Conservation (phyloP, 2,797 vertebrate species). For the Hippopotamyrus pictus region DNA sequence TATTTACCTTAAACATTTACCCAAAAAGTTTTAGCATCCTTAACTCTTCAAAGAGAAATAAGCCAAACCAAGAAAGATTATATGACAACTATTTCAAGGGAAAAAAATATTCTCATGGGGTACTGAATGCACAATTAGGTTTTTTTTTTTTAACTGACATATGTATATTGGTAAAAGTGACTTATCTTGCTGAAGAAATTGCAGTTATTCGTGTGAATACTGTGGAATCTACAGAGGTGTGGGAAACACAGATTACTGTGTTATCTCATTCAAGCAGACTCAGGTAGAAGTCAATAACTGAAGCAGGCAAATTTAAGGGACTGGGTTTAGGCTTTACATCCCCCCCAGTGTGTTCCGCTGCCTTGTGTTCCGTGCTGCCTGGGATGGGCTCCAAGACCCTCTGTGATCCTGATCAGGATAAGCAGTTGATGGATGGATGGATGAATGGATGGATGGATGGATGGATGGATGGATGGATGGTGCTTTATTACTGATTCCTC, state of each 20-base stretch:
- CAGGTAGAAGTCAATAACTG: neutral
- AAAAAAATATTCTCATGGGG: neutral
- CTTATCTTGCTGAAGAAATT: neutral
- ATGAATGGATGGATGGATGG: neutral
- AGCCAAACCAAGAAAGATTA: neutral
- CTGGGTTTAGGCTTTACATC: neutral
- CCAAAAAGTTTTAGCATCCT: neutral
- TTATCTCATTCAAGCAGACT: neutral
- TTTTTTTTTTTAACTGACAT: neutral
- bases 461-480: neutral
- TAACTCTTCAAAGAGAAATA: neutral
- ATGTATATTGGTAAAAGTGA: neutral
- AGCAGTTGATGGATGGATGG: neutral
- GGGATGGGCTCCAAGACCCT: neutral
- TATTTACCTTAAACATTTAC: neutral
- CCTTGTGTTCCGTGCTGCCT: neutral
- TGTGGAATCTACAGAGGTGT: neutral
- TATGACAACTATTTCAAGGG: neutral
- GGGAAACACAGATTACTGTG: neutral
- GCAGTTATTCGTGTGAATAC: neutral
- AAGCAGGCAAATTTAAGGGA: neutral
- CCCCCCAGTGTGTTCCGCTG: neutral
- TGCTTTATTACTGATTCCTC: neutral
- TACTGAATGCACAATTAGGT: neutral
- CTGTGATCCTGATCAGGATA: neutral